phyloP scores from a whole-genome alignment of 2,888 invertebrate genomes.

The Chromoteleia sp. region DNA sequence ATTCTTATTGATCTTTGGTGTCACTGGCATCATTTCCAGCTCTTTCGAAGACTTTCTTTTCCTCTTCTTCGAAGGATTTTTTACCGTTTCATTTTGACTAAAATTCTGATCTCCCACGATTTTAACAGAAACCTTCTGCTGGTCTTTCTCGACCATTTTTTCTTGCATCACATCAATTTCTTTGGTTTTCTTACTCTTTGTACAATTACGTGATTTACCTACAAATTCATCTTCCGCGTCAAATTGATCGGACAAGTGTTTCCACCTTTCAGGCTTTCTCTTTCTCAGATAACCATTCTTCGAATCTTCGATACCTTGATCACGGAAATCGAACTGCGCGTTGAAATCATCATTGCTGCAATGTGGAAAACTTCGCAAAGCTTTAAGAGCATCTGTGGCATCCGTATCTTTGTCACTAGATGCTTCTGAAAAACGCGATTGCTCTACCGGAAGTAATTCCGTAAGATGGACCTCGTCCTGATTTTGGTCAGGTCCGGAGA shows the following conservation, averaged over 20 bases:
- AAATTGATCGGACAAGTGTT: slow-evolving; percentile 47
- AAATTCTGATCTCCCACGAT: neutral
- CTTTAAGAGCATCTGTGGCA: slow-evolving; percentile 80
- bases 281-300: slow-evolving; percentile 43
- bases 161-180: slow-evolving; percentile 7
- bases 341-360: slow-evolving; percentile 72
- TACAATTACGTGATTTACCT: neutral
- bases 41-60: slow-evolving; percentile 2
- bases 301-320: slow-evolving; percentile 22
- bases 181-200: slow-evolving; percentile 28
- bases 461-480: slow-evolving; percentile 81
- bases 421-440: slow-evolving; percentile 77
- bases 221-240: slow-evolving; percentile 33
- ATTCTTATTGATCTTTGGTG: slow-evolving; percentile 7
- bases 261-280: slow-evolving; percentile 66
- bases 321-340: slow-evolving; percentile 62
- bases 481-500: slow-evolving; percentile 74
- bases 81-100: neutral
- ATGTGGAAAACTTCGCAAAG: slow-evolving; percentile 78
- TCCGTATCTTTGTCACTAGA: slow-evolving; percentile 72
- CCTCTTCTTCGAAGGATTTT: slow-evolving; percentile 6
- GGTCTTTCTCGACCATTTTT: neutral
- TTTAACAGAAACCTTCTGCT: neutral
- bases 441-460: slow-evolving; percentile 81
- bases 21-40: neutral